Evolutionary conservation across 2,797 vertebrate genomes (phyloP), one percentile per base, ranked within the genome.

Genomic region (Diceros bicornis): DNA sequence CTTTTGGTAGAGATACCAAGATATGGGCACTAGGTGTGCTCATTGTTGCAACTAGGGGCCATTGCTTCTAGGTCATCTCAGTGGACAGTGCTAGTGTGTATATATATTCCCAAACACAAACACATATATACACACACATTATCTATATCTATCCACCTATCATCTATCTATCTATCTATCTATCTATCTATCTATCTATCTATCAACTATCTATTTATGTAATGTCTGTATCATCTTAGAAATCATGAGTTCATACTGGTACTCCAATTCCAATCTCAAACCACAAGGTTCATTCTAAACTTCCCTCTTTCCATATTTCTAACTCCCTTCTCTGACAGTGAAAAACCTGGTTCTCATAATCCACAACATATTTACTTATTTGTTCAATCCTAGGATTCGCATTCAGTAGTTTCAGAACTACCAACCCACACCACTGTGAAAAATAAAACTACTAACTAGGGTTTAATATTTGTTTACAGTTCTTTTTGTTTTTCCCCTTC

Each of bases 201-300:
- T 69, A 57, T 79, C 62, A 21, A 27, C 52, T 69, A 29, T 52
- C 68, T 64, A 41, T 27, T 8, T 89, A 64, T 55, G 23, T 32
- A 93, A 83, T 72, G 55, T 95, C 27, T 91, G 62, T 25, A 89
- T 81, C 59, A 62, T 62, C 59, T 87, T 97, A 84, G 77, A 97
- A 71, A 81, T 52, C 52, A 89, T 92, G 55, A 85, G n/a, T 66
- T 89, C 79, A 64, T n/a, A 62, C 17, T 89, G 52, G 41, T 69
- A 69, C 50, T 90, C 61, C 68, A 89, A 78, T 69, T 75, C 44
- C 44, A 95, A 55, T 89, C n/a, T 69, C 34, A 92, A 89, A 61
- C 34, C 66, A 75, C 25, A 55, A 55, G 25, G 21, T 85, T 89
- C 41, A 90, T 90, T 81, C 61, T 86, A 64, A 50, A 6, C 69